phyloP scores from a whole-genome alignment of 2,888 invertebrate genomes.

The Monoplex corrugatus region DNA sequence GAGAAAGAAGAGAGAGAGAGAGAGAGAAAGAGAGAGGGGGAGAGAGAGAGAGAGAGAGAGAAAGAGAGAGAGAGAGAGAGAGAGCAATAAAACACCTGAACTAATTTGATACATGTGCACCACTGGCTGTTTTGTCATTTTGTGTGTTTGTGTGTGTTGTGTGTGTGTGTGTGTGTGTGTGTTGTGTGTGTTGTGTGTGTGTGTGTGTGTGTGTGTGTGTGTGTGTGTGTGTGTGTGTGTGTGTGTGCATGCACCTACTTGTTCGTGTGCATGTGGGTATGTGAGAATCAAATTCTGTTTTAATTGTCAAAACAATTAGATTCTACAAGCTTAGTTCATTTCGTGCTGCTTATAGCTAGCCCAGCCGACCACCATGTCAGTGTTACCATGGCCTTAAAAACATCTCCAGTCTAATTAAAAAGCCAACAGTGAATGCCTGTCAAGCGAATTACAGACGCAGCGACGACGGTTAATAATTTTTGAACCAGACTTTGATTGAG shows the following conservation, averaged over 20 bases:
- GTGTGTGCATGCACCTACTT: background rate
- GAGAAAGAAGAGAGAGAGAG: background rate
- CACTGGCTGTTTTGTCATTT: background rate
- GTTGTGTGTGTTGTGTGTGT: background rate
- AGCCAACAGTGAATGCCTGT: too few relatives aligned
- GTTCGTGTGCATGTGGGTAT: background rate
- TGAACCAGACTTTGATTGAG: too few relatives aligned
- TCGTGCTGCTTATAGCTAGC: too few relatives aligned
- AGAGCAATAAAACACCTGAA: background rate
- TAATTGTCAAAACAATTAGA: background rate
- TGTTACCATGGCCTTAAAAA: too few relatives aligned
- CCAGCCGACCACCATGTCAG: too few relatives aligned
- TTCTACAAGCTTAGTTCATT: background rate
- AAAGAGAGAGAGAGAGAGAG: background rate
- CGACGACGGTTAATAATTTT: too few relatives aligned
- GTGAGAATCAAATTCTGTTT: background rate
- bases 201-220: slow-evolving; percentile 23
- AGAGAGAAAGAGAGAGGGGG: background rate
- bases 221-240: background rate
- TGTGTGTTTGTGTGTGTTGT: background rate
- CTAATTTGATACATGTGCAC: background rate
- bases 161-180: background rate
- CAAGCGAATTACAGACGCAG: too few relatives aligned
- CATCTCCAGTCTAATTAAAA: too few relatives aligned
- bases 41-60: slow-evolving; percentile 6